phyloP scores from a whole-genome alignment of 2,797 vertebrate genomes.

The Synaphobranchus kaupii region DNA sequence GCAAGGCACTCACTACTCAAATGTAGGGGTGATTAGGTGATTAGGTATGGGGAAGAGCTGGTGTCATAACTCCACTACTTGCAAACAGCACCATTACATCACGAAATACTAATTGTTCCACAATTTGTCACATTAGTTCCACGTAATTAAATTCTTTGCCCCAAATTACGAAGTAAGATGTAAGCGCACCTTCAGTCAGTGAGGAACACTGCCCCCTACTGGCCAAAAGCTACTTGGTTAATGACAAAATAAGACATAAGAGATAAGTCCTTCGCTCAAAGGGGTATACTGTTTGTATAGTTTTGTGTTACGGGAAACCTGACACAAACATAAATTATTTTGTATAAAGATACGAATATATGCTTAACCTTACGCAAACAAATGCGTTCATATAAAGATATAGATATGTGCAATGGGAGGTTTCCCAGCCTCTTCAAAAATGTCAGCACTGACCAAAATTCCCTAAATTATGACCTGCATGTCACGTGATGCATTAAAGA shows the following conservation, averaged over 20 bases:
- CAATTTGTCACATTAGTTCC: no score
- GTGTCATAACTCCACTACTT: no score
- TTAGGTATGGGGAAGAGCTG: no score
- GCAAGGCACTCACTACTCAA: no score
- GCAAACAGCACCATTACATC: no score
- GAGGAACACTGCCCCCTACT: neutral
- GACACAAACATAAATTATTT: neutral
- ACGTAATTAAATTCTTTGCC: no score
- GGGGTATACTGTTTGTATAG: neutral
- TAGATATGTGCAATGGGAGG: neutral
- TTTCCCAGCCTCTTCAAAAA: neutral
- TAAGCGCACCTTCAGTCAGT: neutral
- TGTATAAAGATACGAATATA: no score
- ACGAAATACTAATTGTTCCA: no score
- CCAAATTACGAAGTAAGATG: no score
- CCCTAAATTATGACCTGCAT: neutral
- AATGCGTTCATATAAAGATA: neutral
- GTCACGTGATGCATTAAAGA: neutral
- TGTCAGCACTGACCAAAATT: neutral
- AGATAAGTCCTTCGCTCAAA: neutral
- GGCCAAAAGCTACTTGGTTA: neutral
- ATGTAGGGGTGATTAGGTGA: no score
- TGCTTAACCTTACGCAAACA: no score
- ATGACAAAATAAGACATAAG: neutral
- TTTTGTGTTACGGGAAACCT: neutral